phyloP scores from a whole-genome alignment of 2,113 vertebrate genomes.

The Brachypodius melanocephalos region DNA sequence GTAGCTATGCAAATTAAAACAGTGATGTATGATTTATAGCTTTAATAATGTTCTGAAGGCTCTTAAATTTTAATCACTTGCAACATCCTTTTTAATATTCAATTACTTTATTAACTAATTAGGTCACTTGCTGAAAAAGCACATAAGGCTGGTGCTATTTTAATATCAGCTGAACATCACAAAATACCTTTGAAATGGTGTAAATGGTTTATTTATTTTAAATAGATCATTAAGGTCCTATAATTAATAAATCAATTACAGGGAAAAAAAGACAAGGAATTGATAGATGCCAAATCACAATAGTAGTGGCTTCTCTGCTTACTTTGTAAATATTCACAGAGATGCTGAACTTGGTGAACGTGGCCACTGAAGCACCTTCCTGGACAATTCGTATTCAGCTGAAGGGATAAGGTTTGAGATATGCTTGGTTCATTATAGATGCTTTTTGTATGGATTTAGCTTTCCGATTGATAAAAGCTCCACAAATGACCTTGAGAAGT shows the following conservation, averaged over 20 bases:
- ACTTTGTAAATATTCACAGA: conserved; percentile 14
- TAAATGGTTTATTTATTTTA: conserved; percentile 86
- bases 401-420: conserved; percentile 10
- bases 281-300: conserved; percentile 66
- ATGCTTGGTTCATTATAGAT: conserved; percentile 28
- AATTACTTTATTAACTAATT: conserved; percentile 91
- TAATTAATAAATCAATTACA: conserved; percentile 79
- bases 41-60: conserved; percentile 87
- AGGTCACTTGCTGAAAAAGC: conserved; percentile 87
- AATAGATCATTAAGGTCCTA: conserved; percentile 80
- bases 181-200: conserved; percentile 82
- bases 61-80: conserved; percentile 89
- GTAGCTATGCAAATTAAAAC: conserved; percentile 86
- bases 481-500: conserved; percentile 46
- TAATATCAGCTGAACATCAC: conserved; percentile 81
- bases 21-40: conserved; percentile 87
- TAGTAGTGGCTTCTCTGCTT: conserved; percentile 21
- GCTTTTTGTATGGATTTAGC: conserved; percentile 38
- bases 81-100: conserved; percentile 89
- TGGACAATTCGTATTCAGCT: conserved; percentile 59
- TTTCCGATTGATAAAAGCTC: conserved; percentile 48
- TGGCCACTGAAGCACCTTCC: conserved; percentile 45
- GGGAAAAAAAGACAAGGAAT: conserved; percentile 13
- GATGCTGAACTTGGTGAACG: conserved; percentile 29
- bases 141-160: conserved; percentile 82